Percentiles rank a stretch among this genome's conserved stretches.
Conservation (phyloP, 1,140 invertebrate species). For the Temnothorax curvispinosus region DNA sequence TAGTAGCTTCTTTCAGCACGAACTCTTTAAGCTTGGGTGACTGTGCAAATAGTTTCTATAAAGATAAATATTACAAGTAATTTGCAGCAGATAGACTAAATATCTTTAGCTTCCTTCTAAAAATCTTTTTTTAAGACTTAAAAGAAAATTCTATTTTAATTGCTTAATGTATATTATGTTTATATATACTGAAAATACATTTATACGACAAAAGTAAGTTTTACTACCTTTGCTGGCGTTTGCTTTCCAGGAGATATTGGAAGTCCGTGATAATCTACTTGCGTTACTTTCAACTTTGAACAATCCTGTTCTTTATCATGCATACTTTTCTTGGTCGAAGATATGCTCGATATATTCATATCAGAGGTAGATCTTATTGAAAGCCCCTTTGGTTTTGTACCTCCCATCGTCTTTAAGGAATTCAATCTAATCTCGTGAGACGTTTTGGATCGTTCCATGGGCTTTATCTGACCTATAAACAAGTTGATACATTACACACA, state of each 20-base stretch:
- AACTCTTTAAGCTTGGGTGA: conserved; percentile 20
- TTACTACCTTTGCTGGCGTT: conserved; percentile 66
- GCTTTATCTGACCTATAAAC: conserved; percentile 35
- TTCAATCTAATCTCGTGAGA: conserved; percentile 26
- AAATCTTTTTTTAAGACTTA: background rate
- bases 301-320: conserved; percentile 2
- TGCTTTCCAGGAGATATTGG: conserved; percentile 62
- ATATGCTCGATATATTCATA: conserved; percentile 64
- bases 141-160: background rate
- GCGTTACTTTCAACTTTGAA: conserved; percentile 48
- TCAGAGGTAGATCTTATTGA: conserved; percentile 75
- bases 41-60: conserved; percentile 28
- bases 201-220: background rate
- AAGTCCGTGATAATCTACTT: conserved; percentile 43
- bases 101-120: background rate
- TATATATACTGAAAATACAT: background rate
- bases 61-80: background rate
- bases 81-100: background rate
- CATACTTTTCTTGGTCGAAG: background rate
- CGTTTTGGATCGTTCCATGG: conserved; percentile 44
- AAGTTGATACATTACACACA: background rate
- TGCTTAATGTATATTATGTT: too few relatives aligned
- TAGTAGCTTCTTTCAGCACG: conserved; percentile 51
- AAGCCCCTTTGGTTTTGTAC: conserved; percentile 72
- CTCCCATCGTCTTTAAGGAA: conserved; percentile 43